Base-by-base conservation (phyloP, 2,888 invertebrate species). In the Synergus umbraculus region DNA sequence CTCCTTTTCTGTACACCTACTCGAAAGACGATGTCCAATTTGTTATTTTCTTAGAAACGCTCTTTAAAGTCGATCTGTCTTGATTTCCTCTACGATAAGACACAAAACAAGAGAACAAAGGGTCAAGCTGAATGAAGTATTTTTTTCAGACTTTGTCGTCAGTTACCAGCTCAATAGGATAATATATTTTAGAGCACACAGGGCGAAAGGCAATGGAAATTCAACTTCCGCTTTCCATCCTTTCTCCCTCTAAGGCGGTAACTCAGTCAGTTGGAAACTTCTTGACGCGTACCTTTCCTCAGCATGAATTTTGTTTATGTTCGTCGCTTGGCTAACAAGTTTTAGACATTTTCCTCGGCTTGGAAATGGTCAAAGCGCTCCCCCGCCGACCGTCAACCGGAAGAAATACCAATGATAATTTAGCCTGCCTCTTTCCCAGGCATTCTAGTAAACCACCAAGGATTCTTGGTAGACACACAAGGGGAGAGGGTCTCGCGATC, bases 401-500 rank as follows among this genome's bases (percentile, higher is more conserved):
- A 85, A 83, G 81, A 46, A 73, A 58, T 66, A 41, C 46, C 49
- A 79, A 78, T 78, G 82, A 69, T 54, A 41, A 81, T 83, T 81
- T 46, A 46, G 46, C 80, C 58, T 73, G 67, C 81, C 79, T 78
- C 58, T 83, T 86, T 86, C 87, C 79, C 84, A 84, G 69, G 78
- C 82, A 87, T 85, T 83, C 85, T 83, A 84, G 85, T 87, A 84
- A 85, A 84, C 85, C 87, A 84, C 69, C 73, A 73, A 69, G 37
- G 54, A 41, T 54, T 54, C 73, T 41, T 29, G n/a, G n/a, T n/a
- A 73, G 73, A 73, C n/a, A 73, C 82, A 84, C n/a, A n/a, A 79
- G 80, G 79, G 78, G 81, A 82, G 76, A 82, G 77, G 81, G 78
- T 86, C 78, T 81, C 76, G 81, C 80, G 87, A 86, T 86, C 87